Evolutionary conservation across 2,113 vertebrate genomes (phyloP), one percentile per base, ranked within the genome.

Genomic region (Psittacus erithacus): DNA sequence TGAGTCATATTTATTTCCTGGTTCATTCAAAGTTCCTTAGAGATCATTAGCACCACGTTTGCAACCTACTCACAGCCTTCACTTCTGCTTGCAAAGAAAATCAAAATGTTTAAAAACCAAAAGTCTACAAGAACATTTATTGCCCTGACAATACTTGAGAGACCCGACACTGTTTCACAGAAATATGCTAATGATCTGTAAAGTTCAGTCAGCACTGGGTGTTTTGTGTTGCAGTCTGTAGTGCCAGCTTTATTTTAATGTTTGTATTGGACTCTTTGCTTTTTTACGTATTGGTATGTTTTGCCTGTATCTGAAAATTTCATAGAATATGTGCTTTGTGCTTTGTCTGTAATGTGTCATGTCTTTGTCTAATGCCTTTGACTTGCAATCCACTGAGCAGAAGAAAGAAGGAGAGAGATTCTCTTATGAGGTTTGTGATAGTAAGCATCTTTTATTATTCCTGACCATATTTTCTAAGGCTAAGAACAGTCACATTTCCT

Each of bases 401-500:
- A 99, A 99, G 99, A 99, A 99, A 98, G 99, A 99, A 98, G 99
- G 98, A 98, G 98, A 98, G 98, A 99, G 99, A 98, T 99, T 99
- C 98, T 99, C 98, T 98, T 99, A 99, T 98, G 99, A 99, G 99
- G 99, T 99, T 99, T 99, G 99, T 99, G 94, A 97, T 97, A 96
- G 96, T 95, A 96, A 96, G 96, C 97, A 94, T 94, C 96, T 91
- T 89, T 89, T 79, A 88, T 88, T 95, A 85, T 86, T 84, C 90
- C 96, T 93, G 96, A 94, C 91, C 92, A 24, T 73, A 73, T 81
- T 93, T 79, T 79, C 65, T 65, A 60, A 90, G 77, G 67, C 46
- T 75, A 57, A 94, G 31, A 93, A 19, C 25, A 88, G 75, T 75
- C 60, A 86, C 65, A 49, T 84, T 86, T 91, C 85, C 76, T 82